A percentile compares a stretch with the other conserved stretches of the same genome.
Conservation (phyloP, 2,113 vertebrate species). For the Nannospalax galili region DNA sequence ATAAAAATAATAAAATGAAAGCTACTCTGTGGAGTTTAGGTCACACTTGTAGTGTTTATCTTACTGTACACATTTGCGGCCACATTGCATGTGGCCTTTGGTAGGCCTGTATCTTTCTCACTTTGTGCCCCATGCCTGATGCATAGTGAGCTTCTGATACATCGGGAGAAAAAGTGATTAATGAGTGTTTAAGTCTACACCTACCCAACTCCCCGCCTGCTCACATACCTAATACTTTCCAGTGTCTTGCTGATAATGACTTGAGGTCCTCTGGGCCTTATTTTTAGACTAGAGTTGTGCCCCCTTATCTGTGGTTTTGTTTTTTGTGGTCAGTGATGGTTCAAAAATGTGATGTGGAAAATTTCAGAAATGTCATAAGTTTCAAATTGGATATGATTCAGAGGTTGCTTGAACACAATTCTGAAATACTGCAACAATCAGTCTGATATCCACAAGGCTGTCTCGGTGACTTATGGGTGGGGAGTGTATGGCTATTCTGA, state of each 20-base stretch:
- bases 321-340: background rate
- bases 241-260: background rate
- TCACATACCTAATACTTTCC: background rate
- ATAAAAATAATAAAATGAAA: background rate
- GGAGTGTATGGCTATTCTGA: too few species aligned
- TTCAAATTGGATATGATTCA: background rate
- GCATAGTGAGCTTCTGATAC: background rate
- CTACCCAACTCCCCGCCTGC: background rate
- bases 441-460: background rate
- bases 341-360: background rate
- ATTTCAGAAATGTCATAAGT: background rate
- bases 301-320: background rate
- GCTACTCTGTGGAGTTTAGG: background rate
- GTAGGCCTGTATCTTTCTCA: background rate
- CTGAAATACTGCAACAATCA: background rate
- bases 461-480: background rate
- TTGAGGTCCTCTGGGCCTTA: background rate
- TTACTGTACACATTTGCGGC: too few species aligned
- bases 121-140: background rate
- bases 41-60: constrained; percentile 17
- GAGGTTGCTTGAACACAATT: background rate
- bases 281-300: too few species aligned
- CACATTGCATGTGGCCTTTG: background rate
- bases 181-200: background rate
- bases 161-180: background rate